Evolutionary conservation across 2,888 invertebrate genomes (phyloP), one percentile per base, ranked within the genome.

Genomic region (Mimas tiliae): DNA sequence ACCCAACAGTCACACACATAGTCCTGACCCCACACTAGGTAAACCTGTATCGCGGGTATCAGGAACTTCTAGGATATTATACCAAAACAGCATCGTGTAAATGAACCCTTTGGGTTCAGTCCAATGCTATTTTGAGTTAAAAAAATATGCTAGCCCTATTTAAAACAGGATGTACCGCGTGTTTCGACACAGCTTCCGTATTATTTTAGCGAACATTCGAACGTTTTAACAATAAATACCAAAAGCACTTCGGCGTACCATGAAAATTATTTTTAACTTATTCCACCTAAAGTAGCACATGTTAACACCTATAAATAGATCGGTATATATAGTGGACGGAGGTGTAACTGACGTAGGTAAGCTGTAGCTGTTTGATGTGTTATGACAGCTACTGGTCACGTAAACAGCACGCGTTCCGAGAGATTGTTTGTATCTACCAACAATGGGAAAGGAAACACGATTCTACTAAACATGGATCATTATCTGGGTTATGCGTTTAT

Each of bases 301-400:
- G 50, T 50, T 50, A 50, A 50, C 50, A 50, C 19, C 50, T 50
- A 9, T 50, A 50, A 50, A 50, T 50, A 50, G 50, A 50, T 50
- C 19, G 50, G 16, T 48, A 48, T 48, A 48, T 50, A 19, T 50
- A 50, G 19, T 12, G 45, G 45, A 48, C 50, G 50, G 7, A 50
- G 19, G 11, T 50, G 9, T 8, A 50, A 50, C 19, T 19, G 50
- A 50, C 11, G 50, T 50, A 50, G 50, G 0, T 9, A 19, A 14
- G 33, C 8, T 33, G 38, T n/a, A 34, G 16, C 8, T 2, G 21
- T 19, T 50, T 50, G 62, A 50, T 71, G 78, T 82, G 84, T 90
- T 91, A 87, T 89, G 88, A 86, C 85, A 90, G 87, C 84, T 83
- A 85, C 72, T 75, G 75, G 83, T 86, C 90, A 88, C 88, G 87